Conservation (phyloP, 2,888 invertebrate genomes). For the Aphrophora alni region DNA sequence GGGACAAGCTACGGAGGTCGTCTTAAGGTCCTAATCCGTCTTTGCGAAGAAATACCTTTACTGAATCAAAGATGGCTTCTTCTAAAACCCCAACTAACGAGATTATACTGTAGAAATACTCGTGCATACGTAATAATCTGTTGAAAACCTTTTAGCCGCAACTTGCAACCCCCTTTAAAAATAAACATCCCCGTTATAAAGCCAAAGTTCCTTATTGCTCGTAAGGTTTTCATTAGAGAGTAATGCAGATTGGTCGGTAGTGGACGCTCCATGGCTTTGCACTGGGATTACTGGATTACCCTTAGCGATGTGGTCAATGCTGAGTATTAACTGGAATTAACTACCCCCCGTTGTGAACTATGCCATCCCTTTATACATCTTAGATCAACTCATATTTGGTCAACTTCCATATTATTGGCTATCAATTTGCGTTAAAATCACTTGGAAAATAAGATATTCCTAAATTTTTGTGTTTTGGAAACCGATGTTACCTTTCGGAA, state of each 20-base stretch:
- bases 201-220: slow-evolving; percentile 2
- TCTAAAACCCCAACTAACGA: slow-evolving; percentile 49
- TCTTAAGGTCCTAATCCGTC: slow-evolving; percentile 40
- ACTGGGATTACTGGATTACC: slow-evolving; percentile 40
- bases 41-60: slow-evolving; percentile 37
- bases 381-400: neutral
- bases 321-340: slow-evolving; percentile 41
- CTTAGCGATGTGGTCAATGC: slow-evolving; percentile 23
- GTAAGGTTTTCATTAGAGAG: slow-evolving; percentile 42
- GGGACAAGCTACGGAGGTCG: neutral
- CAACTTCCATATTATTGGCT: neutral
- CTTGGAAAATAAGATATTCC: too few relatives aligned
- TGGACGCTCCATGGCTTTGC: slow-evolving; percentile 36
- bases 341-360: neutral
- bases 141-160: slow-evolving; percentile 48
- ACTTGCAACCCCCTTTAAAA: slow-evolving; percentile 24
- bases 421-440: neutral
- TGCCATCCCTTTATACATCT: neutral
- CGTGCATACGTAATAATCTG: slow-evolving; percentile 49
- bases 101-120: slow-evolving; percentile 52
- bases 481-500: too few relatives aligned
- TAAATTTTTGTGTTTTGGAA: too few relatives aligned
- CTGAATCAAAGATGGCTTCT: slow-evolving; percentile 47
- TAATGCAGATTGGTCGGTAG: slow-evolving; percentile 25
- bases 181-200: slow-evolving; percentile 15